Evolutionary conservation across 2,113 vertebrate species (phyloP), one percentile per base, ranked within the genome.

Genomic region (Scatophagus argus): DNA sequence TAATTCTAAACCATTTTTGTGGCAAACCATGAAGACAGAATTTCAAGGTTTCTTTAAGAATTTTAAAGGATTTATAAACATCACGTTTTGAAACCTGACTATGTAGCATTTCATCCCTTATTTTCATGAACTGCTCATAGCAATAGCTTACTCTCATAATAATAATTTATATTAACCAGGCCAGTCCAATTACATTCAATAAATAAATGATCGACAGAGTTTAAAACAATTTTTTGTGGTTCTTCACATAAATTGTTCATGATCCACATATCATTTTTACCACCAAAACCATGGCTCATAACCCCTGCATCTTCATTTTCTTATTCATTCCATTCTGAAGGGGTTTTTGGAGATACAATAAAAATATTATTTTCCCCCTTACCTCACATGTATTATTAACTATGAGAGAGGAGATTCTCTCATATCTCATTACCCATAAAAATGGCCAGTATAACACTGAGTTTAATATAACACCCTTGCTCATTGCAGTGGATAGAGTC

Each of bases 321-420:
- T 43, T 39, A 56, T 81, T 75, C 61, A 72, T 82, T 73, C 69
- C 68, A 71, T 52, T 85, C 69, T 81, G 64, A 79, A 64, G 23
- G 23, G 63, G 69, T 58, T 86, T 52, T 68, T 79, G 73, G 74
- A 67, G 84, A 77, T 82, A 89, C 78, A 81, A 81, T 89, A 91
- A 90, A 91, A 86, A 79, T 51, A 79, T 80, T 61, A 63, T 81
- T 75, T 83, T 60, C 49, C 67, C 61, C 54, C 51, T 39, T 83
- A 89, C 75, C 76, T 56, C 55, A 41, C 79, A 88, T 90, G 76
- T 77, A 86, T 86, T 89, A 88, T 92, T 92, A 87, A 91, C 69
- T 47, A 52, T 14, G 17, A 39, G 68, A 85, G 52, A 66, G 59
- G 62, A 70, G 68, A 82, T 76, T 75, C 73, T 67, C 77, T 85